phyloP scores from a whole-genome alignment of 2,797 vertebrate species.

The Mormyrops attenuatus region DNA sequence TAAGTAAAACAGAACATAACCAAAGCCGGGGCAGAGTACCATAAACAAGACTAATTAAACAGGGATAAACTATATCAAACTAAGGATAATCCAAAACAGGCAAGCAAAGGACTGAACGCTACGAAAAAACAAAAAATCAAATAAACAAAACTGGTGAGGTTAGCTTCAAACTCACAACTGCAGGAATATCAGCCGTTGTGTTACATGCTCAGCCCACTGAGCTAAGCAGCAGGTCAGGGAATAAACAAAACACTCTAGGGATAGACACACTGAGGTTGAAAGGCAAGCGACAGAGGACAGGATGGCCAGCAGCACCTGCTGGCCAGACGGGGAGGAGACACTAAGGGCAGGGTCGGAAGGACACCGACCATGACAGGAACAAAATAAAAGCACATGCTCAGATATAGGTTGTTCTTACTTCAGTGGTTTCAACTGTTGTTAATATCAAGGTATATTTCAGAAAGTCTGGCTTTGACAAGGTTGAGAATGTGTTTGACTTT shows the following conservation, averaged over 20 bases:
- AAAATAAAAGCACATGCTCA: neutral
- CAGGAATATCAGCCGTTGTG: neutral
- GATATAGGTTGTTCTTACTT: neutral
- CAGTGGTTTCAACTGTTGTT: neutral
- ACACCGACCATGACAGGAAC: neutral
- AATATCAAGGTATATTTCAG: neutral
- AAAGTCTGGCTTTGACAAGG: neutral
- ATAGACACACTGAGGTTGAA: neutral
- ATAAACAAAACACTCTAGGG: neutral
- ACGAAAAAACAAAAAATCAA: neutral
- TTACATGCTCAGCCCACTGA: neutral
- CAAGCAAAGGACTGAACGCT: neutral
- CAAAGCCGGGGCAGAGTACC: neutral
- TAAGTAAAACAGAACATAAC: neutral
- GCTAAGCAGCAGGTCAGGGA: neutral
- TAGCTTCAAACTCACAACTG: neutral
- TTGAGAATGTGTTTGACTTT: neutral
- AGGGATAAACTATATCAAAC: neutral
- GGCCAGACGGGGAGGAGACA: neutral
- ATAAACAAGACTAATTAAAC: neutral
- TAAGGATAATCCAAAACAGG: neutral
- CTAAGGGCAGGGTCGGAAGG: neutral
- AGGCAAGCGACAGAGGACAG: neutral
- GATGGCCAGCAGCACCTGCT: neutral
- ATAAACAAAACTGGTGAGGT: neutral